Conservation (phyloP, 2,888 invertebrate genomes). For the Acleris holmiana region DNA sequence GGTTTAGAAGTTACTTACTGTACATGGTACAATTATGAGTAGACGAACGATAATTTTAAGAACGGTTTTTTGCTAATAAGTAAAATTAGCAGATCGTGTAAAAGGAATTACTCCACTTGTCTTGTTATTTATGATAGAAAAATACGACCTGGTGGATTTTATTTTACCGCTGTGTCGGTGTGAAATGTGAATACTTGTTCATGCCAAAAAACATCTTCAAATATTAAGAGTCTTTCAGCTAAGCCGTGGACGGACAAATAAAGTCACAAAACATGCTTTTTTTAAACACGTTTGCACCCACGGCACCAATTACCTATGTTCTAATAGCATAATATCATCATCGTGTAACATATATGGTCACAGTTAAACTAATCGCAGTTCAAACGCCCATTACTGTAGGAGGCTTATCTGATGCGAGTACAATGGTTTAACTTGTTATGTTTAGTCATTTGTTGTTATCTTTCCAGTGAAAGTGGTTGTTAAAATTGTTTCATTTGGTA, state of each 20-base stretch:
- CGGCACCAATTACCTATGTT: conserved; percentile 20
- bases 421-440: conserved; percentile 4
- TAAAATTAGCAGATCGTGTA: conserved; percentile 8
- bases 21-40: not conserved
- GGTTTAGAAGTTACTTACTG: not conserved
- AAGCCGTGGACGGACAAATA: too few species aligned
- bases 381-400: not conserved
- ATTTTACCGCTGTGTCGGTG: too few species aligned
- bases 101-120: conserved; percentile 10
- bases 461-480: not conserved
- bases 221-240: too few species aligned
- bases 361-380: conserved; percentile 3
- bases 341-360: not conserved
- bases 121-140: not conserved
- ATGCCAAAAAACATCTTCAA: too few species aligned
- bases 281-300: conserved; percentile 18
- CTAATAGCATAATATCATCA: conserved; percentile 6
- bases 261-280: conserved; percentile 14
- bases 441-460: not conserved
- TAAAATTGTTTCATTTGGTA: not conserved
- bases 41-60: conserved; percentile 10
- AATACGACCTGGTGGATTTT: too few species aligned
- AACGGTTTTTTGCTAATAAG: conserved; percentile 15
- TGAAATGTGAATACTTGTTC: too few species aligned
- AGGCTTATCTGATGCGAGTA: conserved; percentile 14